phyloP scores from a whole-genome alignment of 2,888 invertebrate species.

The Euclidia mi region DNA sequence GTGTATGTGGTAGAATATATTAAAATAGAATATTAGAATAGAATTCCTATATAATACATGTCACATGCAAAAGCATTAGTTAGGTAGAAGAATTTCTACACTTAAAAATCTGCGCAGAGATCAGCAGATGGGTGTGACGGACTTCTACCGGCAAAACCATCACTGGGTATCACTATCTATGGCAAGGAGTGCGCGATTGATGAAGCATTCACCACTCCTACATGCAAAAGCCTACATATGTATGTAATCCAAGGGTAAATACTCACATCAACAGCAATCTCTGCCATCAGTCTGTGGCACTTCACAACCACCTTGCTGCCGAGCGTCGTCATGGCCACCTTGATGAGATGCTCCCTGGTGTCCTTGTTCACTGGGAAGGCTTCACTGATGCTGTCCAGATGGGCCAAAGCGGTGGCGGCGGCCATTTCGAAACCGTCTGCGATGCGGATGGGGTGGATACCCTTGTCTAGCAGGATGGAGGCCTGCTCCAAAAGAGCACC shows the following conservation, averaged over 20 bases:
- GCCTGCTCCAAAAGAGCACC: constrained; percentile 99
- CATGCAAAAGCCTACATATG: neutral
- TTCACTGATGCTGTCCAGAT: constrained; percentile 97
- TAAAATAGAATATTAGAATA: no score
- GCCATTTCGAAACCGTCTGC: constrained; percentile 99
- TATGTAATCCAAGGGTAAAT: no score
- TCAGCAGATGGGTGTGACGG: no score
- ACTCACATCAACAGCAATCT: constrained; percentile 96
- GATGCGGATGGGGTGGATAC: constrained; percentile 99
- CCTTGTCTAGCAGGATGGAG: constrained; percentile 97
- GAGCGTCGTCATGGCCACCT: constrained; percentile 99
- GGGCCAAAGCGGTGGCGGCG: constrained; percentile 95
- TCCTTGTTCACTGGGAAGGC: constrained; percentile 96
- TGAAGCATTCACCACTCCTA: neutral
- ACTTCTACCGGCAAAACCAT: no score
- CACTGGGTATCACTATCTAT: no score
- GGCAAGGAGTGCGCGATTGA: no score
- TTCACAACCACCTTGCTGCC: constrained; percentile 99
- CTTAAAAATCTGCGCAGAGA: no score
- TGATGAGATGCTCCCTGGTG: constrained; percentile 96
- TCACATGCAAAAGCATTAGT: no score
- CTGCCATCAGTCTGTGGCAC: constrained; percentile 99
- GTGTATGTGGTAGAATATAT: no score
- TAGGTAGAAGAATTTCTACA: no score
- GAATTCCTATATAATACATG: no score